Evolutionary conservation across 2,113 vertebrate species (phyloP), one percentile per base, ranked within the genome.

Genomic region (Rhinoderma darwinii): DNA sequence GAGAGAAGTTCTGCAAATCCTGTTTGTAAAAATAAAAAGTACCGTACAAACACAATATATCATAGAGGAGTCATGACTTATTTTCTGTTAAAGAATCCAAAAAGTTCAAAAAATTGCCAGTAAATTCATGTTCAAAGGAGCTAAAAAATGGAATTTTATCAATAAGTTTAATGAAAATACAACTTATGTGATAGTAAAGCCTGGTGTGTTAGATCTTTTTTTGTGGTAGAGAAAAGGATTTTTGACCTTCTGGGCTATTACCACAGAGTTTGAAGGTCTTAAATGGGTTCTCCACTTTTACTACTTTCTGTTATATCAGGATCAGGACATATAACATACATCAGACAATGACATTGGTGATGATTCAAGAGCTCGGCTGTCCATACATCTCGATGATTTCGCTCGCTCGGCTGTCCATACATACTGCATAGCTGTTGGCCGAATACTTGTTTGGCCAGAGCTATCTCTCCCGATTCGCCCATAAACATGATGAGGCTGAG

Each of bases 1-100:
- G 20, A 11, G 68, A 54, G 32, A 75, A 44, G 51, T 75, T 82
- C 70, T 74, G 66, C n/a, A 54, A 82, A 86, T 61, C 77, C 32
- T 68, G 32, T 51, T 68, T 25, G 22, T 20, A 39, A 41, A 70
- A 70, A 68, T 18, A 25, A 80, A 79, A 82, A 43, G 75, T 61
- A 80, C 30, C 6, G 77, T 59, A 61, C 54, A 80, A 39, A 61
- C 11, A 27, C 12, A 66, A 80, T 30, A 44, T 66, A 66, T 82
- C 44, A 22, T 30, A 66, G 10, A 25, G 8, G 37, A 72, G 25
- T 41, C 20, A 25, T 41, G 20, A 41, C 37, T 41, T 18, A 18
- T 35, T 14, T 1, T 68, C 30, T 32, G 63, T 30, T 63, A 63
- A 63, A 30, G 61, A 63, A 68, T 37, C 32, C 66, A 20, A 37